Conservation (phyloP, 2,797 vertebrate species). For the Cephalopachus bancanus region DNA sequence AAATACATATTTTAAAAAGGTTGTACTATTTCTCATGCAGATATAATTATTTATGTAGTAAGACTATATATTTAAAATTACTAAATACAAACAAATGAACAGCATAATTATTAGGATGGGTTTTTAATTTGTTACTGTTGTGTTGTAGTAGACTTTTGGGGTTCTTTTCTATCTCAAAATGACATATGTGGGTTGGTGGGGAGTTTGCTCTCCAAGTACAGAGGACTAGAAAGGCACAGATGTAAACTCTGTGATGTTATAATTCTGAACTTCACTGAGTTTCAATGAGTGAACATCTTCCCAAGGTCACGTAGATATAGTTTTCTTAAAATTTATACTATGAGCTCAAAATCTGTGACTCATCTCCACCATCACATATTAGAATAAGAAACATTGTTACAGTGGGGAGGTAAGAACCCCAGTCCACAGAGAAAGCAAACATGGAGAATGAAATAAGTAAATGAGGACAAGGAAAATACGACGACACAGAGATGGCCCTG, state of each 20-base stretch:
- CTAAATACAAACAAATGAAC: background rate
- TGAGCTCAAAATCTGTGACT: background rate
- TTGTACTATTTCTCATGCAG: background rate
- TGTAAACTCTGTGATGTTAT: background rate
- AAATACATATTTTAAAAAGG: background rate
- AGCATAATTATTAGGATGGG: background rate
- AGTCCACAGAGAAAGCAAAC: background rate
- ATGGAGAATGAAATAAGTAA: background rate
- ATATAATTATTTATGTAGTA: background rate
- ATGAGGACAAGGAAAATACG: background rate
- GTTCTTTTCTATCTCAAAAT: background rate
- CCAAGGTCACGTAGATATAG: background rate
- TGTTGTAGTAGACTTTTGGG: background rate
- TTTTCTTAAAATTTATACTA: background rate
- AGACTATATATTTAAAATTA: background rate
- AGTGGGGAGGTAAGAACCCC: background rate
- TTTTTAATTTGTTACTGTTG: conserved; percentile 3
- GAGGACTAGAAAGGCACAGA: background rate
- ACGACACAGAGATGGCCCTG: background rate
- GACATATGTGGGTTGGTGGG: background rate
- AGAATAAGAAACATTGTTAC: background rate
- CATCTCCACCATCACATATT: background rate
- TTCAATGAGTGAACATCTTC: background rate
- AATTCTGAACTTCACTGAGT: background rate
- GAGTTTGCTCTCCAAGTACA: background rate